Conservation (phyloP, 2,888 invertebrate species). For the Macaria liturata region DNA sequence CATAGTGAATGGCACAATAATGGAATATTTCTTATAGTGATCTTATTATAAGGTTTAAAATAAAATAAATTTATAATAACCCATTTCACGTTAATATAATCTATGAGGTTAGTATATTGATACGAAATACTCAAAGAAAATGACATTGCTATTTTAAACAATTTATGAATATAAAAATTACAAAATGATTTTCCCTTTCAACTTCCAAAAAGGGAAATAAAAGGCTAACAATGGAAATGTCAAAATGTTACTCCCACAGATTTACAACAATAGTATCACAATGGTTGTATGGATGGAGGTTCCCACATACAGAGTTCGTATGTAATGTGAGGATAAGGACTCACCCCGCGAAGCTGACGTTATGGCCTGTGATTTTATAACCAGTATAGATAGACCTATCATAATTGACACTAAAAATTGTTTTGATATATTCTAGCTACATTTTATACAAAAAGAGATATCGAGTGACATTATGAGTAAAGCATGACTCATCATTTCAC, state of each 20-base stretch:
- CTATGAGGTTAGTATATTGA: no score
- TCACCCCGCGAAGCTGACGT: slow-evolving; percentile 63
- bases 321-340: slow-evolving; percentile 67
- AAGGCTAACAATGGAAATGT: slow-evolving; percentile 50
- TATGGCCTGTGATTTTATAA: slow-evolving; percentile 46
- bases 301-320: slow-evolving; percentile 76
- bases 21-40: no score
- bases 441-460: no score
- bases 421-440: no score
- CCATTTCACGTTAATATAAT: no score
- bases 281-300: slow-evolving; percentile 72
- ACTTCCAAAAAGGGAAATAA: slow-evolving; percentile 42
- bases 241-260: slow-evolving; percentile 79
- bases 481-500: no score
- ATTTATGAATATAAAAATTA: no score
- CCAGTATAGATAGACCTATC: slow-evolving; percentile 51
- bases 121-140: no score
- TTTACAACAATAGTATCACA: slow-evolving; percentile 77
- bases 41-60: no score
- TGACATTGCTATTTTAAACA: no score
- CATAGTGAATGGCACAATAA: no score
- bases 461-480: not conserved
- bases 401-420: slow-evolving; percentile 17
- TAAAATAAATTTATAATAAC: no score
- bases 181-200: not conserved